Percentiles rank a stretch among this genome's conserved stretches.
Evolutionary conservation across 1,140 invertebrate species (phyloP).

Genomic region (Arctopsyche grandis): DNA sequence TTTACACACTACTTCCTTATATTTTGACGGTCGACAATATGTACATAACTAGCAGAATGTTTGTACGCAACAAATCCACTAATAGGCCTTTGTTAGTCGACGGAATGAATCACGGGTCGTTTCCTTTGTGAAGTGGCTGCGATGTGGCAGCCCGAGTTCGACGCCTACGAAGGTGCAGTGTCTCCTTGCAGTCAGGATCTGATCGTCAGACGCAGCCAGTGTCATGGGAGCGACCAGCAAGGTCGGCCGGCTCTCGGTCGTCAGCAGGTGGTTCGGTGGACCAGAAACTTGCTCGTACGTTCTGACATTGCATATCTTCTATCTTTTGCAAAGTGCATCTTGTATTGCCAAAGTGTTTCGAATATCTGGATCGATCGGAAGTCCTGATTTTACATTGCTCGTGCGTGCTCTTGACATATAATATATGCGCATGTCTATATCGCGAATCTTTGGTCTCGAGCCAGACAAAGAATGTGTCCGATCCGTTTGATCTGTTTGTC

Average conservation of each 20-base stretch:
- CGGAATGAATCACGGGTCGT: not conserved
- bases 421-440: not conserved
- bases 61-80: no score
- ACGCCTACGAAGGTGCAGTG: not conserved
- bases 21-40: no score
- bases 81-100: no score
- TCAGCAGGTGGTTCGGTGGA: slow-evolving; percentile 53
- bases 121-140: not conserved
- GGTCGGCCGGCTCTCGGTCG: slow-evolving; percentile 48
- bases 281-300: slow-evolving; percentile 46
- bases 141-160: not conserved
- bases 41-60: no score
- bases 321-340: no score
- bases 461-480: not conserved
- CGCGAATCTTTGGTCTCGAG: not conserved
- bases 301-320: not conserved
- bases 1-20: no score
- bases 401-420: no score
- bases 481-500: not conserved
- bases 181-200: slow-evolving; percentile 19
- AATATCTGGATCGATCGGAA: no score
- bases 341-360: no score
- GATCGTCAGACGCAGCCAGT: slow-evolving; percentile 18
- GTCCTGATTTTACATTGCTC: no score
- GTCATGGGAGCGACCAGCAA: slow-evolving; percentile 52